Evolutionary conservation across 2,113 vertebrate species (phyloP), one percentile per base, ranked within the genome.

Genomic region (Lichenostomus cassidix): DNA sequence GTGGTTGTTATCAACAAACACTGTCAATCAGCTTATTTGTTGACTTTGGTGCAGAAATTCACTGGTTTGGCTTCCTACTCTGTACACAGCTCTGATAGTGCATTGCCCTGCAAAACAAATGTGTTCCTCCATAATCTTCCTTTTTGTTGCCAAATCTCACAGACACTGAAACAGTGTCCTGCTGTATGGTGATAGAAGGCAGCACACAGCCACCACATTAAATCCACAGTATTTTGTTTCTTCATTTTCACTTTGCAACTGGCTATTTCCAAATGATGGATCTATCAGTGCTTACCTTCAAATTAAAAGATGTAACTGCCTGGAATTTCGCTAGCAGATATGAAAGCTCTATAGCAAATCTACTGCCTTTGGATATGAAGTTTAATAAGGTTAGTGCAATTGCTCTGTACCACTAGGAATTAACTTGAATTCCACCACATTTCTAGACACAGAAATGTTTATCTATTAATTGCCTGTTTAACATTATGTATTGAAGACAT

Each of bases 381-480:
- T 89, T 96, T 95, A 96, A 95, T 92, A 95, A 93, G 73, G 67
- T 96, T 95, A 77, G 70, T 87, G 76, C 2, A 9, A 86, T 95
- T 93, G 76, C 86, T 94, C 68, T 62, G 55, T 65, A 71, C 83
- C 95, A 71, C 67, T 42, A 94, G 94, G 64, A 88, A 97, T 97
- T 97, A 94, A 56, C 70, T 89, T 94, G 44, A 87, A 78, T 73
- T 80, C n/a, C 9, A 21, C 41, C 50, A 52, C 50, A 88, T 92
- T 97, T 97, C 74, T 94, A 70, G 89, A 87, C 64, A 10, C 20
- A 94, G 95, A 96, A 95, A 94, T 9, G 5, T 79, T 94, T 95
- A 56, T 91, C 83, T 88, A 29, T 95, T 98, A 97, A 96, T 95
- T 97, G 92, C 69, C 87, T 94, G 56, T 82, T 96, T 96, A 94